Base-by-base conservation (phyloP, 2,113 vertebrate genomes). In the Semnopithecus entellus region DNA sequence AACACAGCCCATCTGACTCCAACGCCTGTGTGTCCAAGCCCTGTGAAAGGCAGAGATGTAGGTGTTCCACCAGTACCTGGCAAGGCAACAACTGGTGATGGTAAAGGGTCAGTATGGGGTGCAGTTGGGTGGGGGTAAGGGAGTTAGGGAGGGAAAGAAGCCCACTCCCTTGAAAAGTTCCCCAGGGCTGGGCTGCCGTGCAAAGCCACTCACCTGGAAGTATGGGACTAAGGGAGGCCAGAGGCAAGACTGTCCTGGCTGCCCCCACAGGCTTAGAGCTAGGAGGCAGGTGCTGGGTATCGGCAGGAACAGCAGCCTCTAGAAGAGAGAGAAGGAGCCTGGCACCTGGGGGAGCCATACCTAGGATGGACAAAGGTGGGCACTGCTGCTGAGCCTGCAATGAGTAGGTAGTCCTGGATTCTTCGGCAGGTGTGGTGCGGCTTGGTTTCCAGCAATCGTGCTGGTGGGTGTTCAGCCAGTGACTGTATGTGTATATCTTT, bases 391-490 rank as follows among this genome's bases (percentile, higher is more conserved):
- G 32, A 35, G 75, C 38, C 40, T 32, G 55, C 40, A 35, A 52
- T 23, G 32, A 92, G 18, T 50, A 14, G 0, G 0, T 50, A 0
- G 0, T 50, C 20, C 45, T 48, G 64, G 18, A 3, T 4, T 50
- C 43, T 22, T 14, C 8, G 20, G 88, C 23, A 45, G n/a, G 23
- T 25, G 40, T 32, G 64, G 43, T 0, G 1, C n/a, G 40, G 30
- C 64, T 57, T 6, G 22, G 70, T 38, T 88, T 50, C 18, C 16
- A 57, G 81, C 27, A 73, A 23, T 55, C 22, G 10, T 66, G 48
- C 35, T 32, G 20, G 20, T 9, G 1, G 17, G 6, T 11, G 13
- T 68, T 83, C 88, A 75, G n/a, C 32, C 45, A 20, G 43, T 30
- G 40, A 25, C 27, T 17, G 0, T 14, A 2, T 50, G 30, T 4